Evolutionary conservation across 2,888 invertebrate genomes (phyloP).

Genomic region (Epirrhoe alternata): DNA sequence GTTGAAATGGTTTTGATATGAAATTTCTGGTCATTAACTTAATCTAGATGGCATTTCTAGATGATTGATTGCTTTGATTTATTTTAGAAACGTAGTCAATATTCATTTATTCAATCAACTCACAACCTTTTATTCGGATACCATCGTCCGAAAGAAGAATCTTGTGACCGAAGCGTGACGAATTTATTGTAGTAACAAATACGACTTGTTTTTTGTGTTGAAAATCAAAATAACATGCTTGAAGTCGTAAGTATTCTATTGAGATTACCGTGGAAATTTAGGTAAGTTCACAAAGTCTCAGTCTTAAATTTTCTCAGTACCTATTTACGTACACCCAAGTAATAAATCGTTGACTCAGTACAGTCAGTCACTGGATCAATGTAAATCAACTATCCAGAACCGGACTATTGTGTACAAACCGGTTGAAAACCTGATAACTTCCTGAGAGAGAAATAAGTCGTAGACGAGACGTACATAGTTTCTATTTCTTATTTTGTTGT

Average conservation of each 20-base stretch:
- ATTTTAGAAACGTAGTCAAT: background rate
- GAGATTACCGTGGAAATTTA: no score
- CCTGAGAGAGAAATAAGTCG: slow-evolving; percentile 74
- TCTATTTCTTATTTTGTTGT: slow-evolving; percentile 69
- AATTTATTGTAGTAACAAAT: no score
- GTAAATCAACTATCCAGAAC: slow-evolving; percentile 46
- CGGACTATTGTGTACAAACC: slow-evolving; percentile 65
- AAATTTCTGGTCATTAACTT: background rate
- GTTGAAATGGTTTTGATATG: background rate
- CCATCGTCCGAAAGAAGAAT: no score
- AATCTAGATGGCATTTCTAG: background rate
- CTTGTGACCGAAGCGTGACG: no score
- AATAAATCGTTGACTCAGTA: slow-evolving; percentile 9
- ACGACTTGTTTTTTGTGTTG: no score
- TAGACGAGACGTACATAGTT: slow-evolving; percentile 61
- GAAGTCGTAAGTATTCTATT: no score
- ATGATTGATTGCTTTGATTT: background rate
- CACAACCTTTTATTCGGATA: no score
- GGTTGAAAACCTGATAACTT: slow-evolving; percentile 77
- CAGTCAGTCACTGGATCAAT: slow-evolving; percentile 35
- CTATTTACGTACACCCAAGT: background rate
- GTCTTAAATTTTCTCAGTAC: no score
- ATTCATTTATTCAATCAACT: no score
- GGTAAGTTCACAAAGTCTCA: no score
- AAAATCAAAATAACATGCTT: no score